Evolutionary conservation across 2,797 vertebrate genomes (phyloP), one percentile per base, ranked within the genome.

Genomic region (Poeciliopsis presidionis): DNA sequence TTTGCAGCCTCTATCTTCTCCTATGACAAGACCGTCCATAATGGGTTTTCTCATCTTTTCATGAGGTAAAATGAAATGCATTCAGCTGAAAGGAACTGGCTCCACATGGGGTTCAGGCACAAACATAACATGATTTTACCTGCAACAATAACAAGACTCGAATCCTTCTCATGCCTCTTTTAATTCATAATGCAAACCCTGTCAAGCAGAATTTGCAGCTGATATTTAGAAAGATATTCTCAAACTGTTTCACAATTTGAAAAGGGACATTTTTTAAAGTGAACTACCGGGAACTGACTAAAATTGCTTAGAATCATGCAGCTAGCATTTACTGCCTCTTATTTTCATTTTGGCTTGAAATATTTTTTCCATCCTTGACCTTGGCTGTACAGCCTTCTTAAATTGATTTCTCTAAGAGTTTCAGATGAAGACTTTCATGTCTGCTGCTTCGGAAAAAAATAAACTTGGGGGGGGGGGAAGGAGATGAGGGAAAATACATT

Each of bases 31-130:
- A 84, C 81, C 82, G 78, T 82, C 79, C 87, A 84, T 88, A 89
- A 93, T 89, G 87, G 86, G 80, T 86, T 87, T 88, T 89, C 87
- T 83, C 85, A 76, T 89, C 77, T 84, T 80, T 80, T 77, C 81
- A 82, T 79, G 80, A 86, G 80, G 82, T 88, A 69, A 90, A 81
- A 84, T 88, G 76, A 89, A 86, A 72, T 81, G 83, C 85, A 87
- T 78, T 88, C 80, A 89, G 88, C 73, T 30, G 73, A 72, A 83
- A 81, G 85, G 81, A 77, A 83, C 76, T 69, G 39, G 65, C 53
- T 33, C 79, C 84, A 55, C 88, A 80, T 73, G 86, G 78, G 78
- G 77, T 82, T 90, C 80, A 55, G 81, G 82, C 84, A 81, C 81
- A 89, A 88, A 90, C 76, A 85, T 72, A 80, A 70, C 81, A 83